Percentiles rank a stretch among this genome's conserved stretches.
Evolutionary conservation across 2,797 vertebrate genomes (phyloP).

Genomic region (Garrulus glandarius): DNA sequence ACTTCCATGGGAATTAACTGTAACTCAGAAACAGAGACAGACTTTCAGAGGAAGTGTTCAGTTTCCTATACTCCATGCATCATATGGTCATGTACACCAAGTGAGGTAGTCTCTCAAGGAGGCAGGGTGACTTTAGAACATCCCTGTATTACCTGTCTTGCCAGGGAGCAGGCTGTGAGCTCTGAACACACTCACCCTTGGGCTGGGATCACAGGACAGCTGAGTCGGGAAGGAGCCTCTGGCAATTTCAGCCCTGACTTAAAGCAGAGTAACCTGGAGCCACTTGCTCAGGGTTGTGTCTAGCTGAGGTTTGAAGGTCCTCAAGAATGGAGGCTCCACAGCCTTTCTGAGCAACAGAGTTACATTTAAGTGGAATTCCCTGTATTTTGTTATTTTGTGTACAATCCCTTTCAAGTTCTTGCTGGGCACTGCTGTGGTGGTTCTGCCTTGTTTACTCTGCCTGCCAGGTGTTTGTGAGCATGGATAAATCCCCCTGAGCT

Average conservation of each 20-base stretch:
- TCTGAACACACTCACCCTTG: rapidly evolving
- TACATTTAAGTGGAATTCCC: not conserved
- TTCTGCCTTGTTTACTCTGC: not conserved
- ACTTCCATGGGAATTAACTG: not conserved
- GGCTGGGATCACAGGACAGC: not conserved
- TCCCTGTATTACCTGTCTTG: not conserved
- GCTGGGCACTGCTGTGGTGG: rapidly evolving
- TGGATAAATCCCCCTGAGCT: not conserved
- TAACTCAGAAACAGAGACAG: not conserved
- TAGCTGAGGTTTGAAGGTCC: not conserved
- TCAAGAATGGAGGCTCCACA: rapidly evolving
- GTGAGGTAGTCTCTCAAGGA: not conserved
- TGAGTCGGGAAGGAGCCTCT: not conserved
- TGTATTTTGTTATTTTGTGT: not conserved
- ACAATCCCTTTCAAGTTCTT: rapidly evolving
- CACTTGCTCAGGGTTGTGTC: not conserved
- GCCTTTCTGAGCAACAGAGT: not conserved
- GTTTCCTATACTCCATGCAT: rapidly evolving
- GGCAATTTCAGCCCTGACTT: not conserved
- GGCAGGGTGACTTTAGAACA: not conserved
- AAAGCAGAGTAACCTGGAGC: not conserved
- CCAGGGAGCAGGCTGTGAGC: not conserved
- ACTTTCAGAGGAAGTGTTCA: not conserved
- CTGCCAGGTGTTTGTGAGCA: rapidly evolving
- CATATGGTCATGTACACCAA: rapidly evolving